Base-by-base conservation (phyloP, 2,113 vertebrate species). In the Ciconia maguari region DNA sequence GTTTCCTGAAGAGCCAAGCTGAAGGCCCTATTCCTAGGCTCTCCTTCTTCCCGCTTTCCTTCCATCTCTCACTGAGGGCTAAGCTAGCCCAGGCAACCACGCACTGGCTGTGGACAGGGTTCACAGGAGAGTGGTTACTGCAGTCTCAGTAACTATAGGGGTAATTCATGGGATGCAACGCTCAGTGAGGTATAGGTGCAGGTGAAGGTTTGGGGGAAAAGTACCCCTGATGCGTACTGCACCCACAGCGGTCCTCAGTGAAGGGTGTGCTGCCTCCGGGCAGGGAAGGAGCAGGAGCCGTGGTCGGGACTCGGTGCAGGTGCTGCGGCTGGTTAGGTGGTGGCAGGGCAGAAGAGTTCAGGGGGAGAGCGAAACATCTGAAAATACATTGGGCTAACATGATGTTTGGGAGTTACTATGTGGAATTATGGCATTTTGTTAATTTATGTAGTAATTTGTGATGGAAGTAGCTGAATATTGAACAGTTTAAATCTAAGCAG, bases 401-500 rank as follows among this genome's bases (percentile, higher is more conserved):
- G 71, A 11, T 76, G 34, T 46, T 90, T 57, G 54, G 30, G 83
- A 94, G 65, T 44, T 77, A 29, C 51, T 75, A 9, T 68, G 77
- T 82, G 75, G 38, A 83, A 58, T 44, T 66, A 79, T 87, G 89
- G 44, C 81, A 82, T 83, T 92, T 90, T 52, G 60, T 54, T 90
- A 76, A 75, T 93, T 91, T 91, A 64, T 81, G 83, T 95, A 88
- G 85, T 65, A 85, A 88, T 96, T 83, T 77, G 62, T 90, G 80
- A 18, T 96, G 92, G 79, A 89, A 81, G 83, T 30, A 90, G 49
- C 65, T 95, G 95, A 90, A 89, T 93, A 87, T 29, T 94, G 89
- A 95, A 62, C 64, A 90, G 72, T 49, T 86, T 92, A 75, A 85
- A 93, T 91, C 84, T 93, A 80, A 96, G 87, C 87, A 94, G 82